Base-by-base conservation (phyloP, 2,113 vertebrate species). In the Pongo pygmaeus region DNA sequence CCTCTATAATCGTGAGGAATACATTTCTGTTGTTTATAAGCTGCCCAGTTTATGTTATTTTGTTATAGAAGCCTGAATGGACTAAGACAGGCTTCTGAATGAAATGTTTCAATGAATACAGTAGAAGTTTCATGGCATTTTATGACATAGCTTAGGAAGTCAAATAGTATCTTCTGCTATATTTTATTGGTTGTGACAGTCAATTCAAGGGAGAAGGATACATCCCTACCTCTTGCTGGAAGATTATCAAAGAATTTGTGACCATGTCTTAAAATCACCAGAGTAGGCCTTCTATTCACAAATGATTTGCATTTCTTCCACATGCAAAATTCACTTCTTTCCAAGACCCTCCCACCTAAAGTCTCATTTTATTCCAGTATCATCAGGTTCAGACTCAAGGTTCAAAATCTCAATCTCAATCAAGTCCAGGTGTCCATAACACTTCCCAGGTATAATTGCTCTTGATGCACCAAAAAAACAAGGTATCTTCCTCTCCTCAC, bases 281-380 rank as follows among this genome's bases (percentile, higher is more conserved):
- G 25, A 23, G 9, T 55, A n/a, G 86, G 22, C 18, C 11, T 35
- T 83, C 22, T 79, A 1, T 23, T 20, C 75, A 64, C 11, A 52
- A 84, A 38, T 23, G 40, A 35, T 89, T 79, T 75, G 25, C 6
- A 69, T 55, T 69, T 93, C 18, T 89, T 91, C 43, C 13, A 91
- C 38, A 27, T 46, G 10, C 11, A 80, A 80, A 80, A 81, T 1
- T 90, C 14, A 10, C 1, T 1, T 1, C 7, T 91, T 96, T 14
- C 17, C n/a, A 27, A 89, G 20, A 17, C 25, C 11, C 13, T 43
- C 46, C 10, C 35, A 59, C 61, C 61, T 32, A 80, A 52, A 4
- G 0, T 86, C 3, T 80, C 3, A 3, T 88, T 11, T 78, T 7
- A 72, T 78, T 83, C 20, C 1, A 48, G 1, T 6, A 46, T 77